Percentiles rank a stretch among this genome's conserved stretches.
Conservation (phyloP, 2,113 vertebrate genomes). For the Gracilinanus agilis region DNA sequence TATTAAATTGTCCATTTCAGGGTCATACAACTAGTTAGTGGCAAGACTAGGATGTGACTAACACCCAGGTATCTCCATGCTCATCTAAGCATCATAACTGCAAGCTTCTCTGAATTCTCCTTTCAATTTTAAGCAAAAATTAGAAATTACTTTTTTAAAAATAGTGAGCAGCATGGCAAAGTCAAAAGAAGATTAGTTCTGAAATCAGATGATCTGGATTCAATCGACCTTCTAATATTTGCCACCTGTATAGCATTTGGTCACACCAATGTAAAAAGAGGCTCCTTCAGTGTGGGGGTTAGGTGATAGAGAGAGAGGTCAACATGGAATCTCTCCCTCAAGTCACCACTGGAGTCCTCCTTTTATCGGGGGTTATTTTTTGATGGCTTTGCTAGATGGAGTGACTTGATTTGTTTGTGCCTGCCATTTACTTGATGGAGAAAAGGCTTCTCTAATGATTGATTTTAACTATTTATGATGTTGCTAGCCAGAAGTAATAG, state of each 20-base stretch:
- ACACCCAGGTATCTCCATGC: neutral
- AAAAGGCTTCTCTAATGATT: too few species aligned
- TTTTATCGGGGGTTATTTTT: too few species aligned
- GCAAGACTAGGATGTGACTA: neutral
- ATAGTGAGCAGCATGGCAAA: neutral
- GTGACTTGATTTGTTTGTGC: too few species aligned
- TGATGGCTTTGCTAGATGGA: too few species aligned
- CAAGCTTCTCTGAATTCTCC: neutral
- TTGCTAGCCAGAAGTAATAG: too few species aligned
- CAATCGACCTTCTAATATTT: neutral
- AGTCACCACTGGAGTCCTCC: too few species aligned
- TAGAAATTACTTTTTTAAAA: neutral
- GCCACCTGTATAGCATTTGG: neutral
- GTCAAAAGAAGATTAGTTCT: neutral
- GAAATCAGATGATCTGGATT: neutral
- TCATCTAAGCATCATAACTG: neutral
- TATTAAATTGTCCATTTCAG: neutral
- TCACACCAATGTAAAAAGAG: too few species aligned
- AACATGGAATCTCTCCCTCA: too few species aligned
- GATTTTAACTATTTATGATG: too few species aligned
- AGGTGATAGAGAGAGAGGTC: too few species aligned
- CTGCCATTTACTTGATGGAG: too few species aligned
- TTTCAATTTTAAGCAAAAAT: neutral
- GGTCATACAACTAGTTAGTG: neutral
- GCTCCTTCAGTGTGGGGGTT: too few species aligned